Evolutionary conservation across 37 sponge, comb jelly and placozoan genomes (phyloP).

Genomic region (Hormiphora californensis): DNA sequence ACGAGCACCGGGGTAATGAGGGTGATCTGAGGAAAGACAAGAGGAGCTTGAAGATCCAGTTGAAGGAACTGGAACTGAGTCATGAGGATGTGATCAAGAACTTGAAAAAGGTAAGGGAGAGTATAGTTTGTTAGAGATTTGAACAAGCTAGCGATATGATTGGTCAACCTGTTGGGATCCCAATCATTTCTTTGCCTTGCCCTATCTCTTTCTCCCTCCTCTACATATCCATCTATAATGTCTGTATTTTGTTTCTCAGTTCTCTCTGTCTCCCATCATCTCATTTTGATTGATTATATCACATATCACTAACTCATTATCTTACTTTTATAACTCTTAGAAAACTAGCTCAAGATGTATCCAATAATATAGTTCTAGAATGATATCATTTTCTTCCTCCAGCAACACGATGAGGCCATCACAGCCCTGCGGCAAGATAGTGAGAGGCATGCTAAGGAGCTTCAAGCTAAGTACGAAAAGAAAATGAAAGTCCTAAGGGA

Average conservation of each 20-base stretch:
- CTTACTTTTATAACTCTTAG: background rate
- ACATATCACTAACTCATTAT: no score
- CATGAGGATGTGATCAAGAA: slow-evolving; percentile 84
- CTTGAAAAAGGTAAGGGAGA: slow-evolving; percentile 57
- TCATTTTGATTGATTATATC: no score
- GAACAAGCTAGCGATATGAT: no score
- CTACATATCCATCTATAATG: no score
- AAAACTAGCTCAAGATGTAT: background rate
- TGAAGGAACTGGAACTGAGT: slow-evolving; percentile 89
- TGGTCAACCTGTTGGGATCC: no score
- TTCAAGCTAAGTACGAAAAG: slow-evolving; percentile 75
- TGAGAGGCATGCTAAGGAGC: slow-evolving; percentile 71
- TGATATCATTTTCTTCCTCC: background rate
- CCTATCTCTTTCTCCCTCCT: no score
- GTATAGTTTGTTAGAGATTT: no score
- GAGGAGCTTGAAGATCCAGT: slow-evolving; percentile 72
- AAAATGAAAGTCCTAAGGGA: slow-evolving; percentile 85
- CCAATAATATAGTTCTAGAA: background rate
- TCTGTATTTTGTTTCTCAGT: no score
- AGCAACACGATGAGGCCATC: slow-evolving; percentile 74
- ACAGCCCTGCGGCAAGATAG: slow-evolving; percentile 79
- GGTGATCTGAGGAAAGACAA: slow-evolving; percentile 66
- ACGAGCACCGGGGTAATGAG: slow-evolving; percentile 69
- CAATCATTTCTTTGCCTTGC: no score
- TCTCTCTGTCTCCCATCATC: no score